A percentile compares a stretch with the other conserved stretches of the same genome.
Evolutionary conservation across 2,797 vertebrate genomes (phyloP).

Genomic region (Alosa sapidissima): DNA sequence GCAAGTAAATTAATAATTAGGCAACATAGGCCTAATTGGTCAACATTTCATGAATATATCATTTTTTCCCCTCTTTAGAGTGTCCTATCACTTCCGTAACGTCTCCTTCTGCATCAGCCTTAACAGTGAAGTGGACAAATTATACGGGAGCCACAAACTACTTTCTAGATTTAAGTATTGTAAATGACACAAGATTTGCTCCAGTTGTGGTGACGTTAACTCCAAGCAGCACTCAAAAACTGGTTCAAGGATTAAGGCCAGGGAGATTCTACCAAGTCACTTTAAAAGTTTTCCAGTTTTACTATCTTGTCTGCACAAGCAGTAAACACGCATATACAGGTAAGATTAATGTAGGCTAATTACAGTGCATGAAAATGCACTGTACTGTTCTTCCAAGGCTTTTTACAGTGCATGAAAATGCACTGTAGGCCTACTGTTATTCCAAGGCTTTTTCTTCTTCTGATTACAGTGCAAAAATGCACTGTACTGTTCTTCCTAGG

Average conservation of each 20-base stretch:
- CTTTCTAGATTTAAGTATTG: constrained; percentile 63
- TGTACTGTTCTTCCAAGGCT: too few species aligned
- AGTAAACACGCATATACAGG: constrained; percentile 63
- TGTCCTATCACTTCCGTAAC: constrained; percentile 67
- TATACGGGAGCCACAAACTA: constrained; percentile 55
- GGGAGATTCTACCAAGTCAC: constrained; percentile 69
- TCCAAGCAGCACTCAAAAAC: constrained; percentile 46
- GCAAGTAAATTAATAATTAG: background rate
- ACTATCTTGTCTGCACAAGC: constrained; percentile 47
- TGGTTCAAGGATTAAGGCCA: constrained; percentile 68
- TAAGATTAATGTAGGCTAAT: constrained; percentile 46
- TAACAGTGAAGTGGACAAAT: constrained; percentile 67
- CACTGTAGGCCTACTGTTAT: too few species aligned
- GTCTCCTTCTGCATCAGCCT: constrained; percentile 69
- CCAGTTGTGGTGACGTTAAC: constrained; percentile 55
- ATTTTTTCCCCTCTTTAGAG: constrained; percentile 55
- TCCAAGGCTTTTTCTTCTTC: too few species aligned
- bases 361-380: too few species aligned
- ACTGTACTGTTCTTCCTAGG: too few species aligned
- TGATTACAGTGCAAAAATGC: too few species aligned
- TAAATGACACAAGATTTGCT: constrained; percentile 61
- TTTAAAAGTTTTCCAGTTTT: constrained; percentile 61
- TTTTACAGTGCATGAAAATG: too few species aligned
- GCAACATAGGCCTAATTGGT: background rate
- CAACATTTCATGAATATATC: background rate